Evolutionary conservation across 2,888 invertebrate species (phyloP), one percentile per base, ranked within the genome.

Genomic region (Aphrophora alni): DNA sequence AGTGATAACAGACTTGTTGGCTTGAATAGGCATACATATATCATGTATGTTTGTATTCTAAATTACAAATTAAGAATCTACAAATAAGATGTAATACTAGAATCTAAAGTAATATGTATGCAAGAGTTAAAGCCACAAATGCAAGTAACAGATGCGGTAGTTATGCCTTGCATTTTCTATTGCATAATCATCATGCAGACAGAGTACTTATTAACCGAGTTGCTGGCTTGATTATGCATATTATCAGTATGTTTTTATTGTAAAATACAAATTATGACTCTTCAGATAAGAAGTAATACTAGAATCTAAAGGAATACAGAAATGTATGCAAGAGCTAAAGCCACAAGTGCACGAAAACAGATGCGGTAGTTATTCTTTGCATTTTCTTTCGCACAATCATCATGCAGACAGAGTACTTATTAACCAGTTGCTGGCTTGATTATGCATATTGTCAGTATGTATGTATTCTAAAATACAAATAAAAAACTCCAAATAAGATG

Each of bases 261-360:
- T 33, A 5, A 5, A 33, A 33, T 5, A 33, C 33, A 33, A 3
- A 33, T 33, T 3, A n/a, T n/a, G n/a, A n/a, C n/a, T n/a, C n/a
- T n/a, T n/a, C n/a, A n/a, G n/a, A n/a, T n/a, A n/a, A n/a, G n/a
- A n/a, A n/a, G n/a, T n/a, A n/a, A n/a, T n/a, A n/a, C n/a, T n/a
- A n/a, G n/a, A n/a, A n/a, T n/a, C n/a, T n/a, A n/a, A n/a, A n/a
- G n/a, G n/a, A n/a, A n/a, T n/a, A n/a, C n/a, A 44, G 14, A 44
- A 14, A 8, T 44, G 44, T 44, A 7, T 26, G 78, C 78, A 78
- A 78, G 78, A 27, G 25, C 51, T 73, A 44, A 78, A 78, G 70
- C 78, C 25, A 78, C 59, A 73, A 73, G 27, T 59, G n/a, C 21
- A 78, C 21, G 21, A 33, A n/a, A 59, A 33, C n/a, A 26, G 38